Evolutionary conservation across 2,113 vertebrate species (phyloP), one percentile per base, ranked within the genome.

Genomic region (Prunella fulvescens): DNA sequence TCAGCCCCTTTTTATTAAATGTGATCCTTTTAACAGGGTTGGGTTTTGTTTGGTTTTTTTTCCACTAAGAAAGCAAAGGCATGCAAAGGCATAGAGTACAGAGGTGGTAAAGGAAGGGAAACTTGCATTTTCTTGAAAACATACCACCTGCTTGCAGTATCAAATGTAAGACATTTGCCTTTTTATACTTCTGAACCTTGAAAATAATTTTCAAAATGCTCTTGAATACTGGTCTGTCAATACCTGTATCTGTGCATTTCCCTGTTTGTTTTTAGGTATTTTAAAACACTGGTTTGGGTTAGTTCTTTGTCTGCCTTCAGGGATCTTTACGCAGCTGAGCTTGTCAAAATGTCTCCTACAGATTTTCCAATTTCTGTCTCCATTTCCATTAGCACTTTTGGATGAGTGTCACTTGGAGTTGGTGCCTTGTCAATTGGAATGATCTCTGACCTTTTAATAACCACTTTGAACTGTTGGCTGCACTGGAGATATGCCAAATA

Each of bases 331-430:
- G 92, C 37, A 81, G 26, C 56, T 83, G 79, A 96, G 72, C 82
- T 92, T 91, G 88, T 97, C 92, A 95, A 92, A 96, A 91, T 65
- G 76, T 80, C 84, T 94, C 91, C 87, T 76, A 70, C 53, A 79
- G 90, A 40, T 88, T 96, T 96, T 96, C 92, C 96, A 86, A 87
- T 96, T 95, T 93, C 92, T 86, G 74, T 93, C 92, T 91, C 90
- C 47, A 17, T 91, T 92, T 97, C 93, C 82, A 93, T 97, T 96
- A 97, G 65, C 93, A 60, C 93, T 86, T 96, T 86, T 93, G 86
- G 90, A 94, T 92, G 91, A 83, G 70, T 95, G 95, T 96, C 95
- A 92, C 86, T 92, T 67, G 78, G 62, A 82, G 57, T 81, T 44
- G 83, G 81, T 92, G 86, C 58, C 70, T 86, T 94, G 94, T 95